Base-by-base conservation (phyloP, 1,140 invertebrate genomes). In the Grapholita molesta region DNA sequence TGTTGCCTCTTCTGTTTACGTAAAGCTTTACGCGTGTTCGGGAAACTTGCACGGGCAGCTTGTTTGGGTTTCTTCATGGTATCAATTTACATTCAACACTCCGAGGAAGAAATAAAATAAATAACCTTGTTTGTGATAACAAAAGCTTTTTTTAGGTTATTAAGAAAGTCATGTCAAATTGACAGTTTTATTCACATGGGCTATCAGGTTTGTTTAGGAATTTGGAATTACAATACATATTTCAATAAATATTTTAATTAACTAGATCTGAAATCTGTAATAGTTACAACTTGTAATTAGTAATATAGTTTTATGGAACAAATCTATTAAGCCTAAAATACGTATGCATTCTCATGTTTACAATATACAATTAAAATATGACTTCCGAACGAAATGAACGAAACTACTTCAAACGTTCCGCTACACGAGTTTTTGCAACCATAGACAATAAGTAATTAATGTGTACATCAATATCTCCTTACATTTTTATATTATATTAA, bases 1-100 rank as follows among this genome's bases (percentile, higher is more conserved):
- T 83, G 75, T 24, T 82, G 82, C 30, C 89, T 77, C 65, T 91
- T 88, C 68, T 89, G 79, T 71, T 89, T 89, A 8, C 89, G 81
- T 24, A 85, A 24, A 18, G 74, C 74, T 80, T 91, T 89, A 30
- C 89, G 76, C 1, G 78, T 77, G 42, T 88, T 91, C 28, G 72
- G 67, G 68, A 90, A 82, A 48, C 74, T 79, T 23, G 79, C 75
- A 28, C 55, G 77, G 5, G 71, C 68, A 6, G 28, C 38, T 15
- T 55, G 9, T 78, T 84, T 86, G 21, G 65, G 69, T 75, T 90
- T 89, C 74, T 87, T 90, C 82, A 86, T 89, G 7, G 6, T 48
- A 48, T 6, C 4, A 21, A 21, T 48, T 48, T 9, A 48, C 6
- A 48, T 7, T 21, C 18, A 48, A 21, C 11, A 2, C 35, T 15